These are phyloP conservation scores for Pogonophryne albipinna DNA, from an alignment of 2,797 vertebrate genomes.

Conservation along the genomic window DNA sequence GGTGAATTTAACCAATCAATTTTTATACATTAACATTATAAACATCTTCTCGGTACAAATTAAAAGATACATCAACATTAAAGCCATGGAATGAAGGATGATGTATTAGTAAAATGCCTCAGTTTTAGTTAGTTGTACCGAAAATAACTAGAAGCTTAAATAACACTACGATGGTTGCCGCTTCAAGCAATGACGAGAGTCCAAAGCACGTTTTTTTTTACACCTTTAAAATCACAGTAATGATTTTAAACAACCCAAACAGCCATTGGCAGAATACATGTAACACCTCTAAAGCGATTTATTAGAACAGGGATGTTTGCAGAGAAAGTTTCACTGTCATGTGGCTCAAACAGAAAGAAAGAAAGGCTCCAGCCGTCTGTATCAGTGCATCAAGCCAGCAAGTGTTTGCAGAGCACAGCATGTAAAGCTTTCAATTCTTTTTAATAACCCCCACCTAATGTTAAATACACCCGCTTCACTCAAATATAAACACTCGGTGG, in stretches of 20 bases:
- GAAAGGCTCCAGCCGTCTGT: conserved; percentile 72
- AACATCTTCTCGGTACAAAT: not conserved
- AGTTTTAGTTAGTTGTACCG: not conserved
- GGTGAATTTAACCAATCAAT: not conserved
- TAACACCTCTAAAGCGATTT: conserved; percentile 87
- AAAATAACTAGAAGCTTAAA: not conserved
- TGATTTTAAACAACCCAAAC: conserved; percentile 73
- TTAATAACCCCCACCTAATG: conserved; percentile 35
- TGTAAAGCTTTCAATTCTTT: conserved; percentile 74
- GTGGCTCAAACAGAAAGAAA: conserved; percentile 78
- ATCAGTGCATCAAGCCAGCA: conserved; percentile 68
- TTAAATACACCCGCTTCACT: conserved; percentile 57
- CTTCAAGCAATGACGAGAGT: conserved; percentile 53
- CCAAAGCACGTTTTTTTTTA: conserved; percentile 44
- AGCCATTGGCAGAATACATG: conserved; percentile 69
- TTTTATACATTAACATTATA: not conserved
- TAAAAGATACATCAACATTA: not conserved
- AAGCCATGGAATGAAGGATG: no score
- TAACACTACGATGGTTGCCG: not conserved
- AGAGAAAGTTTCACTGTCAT: conserved; percentile 77
- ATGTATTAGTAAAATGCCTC: not conserved
- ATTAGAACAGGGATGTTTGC: conserved; percentile 89
- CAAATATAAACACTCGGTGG: conserved; percentile 63
- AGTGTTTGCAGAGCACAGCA: conserved; percentile 71
- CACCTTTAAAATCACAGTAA: conserved; percentile 71